These are phyloP conservation scores for Equus quagga DNA, from an alignment of 2,113 vertebrate genomes.

Conservation along the genomic window DNA sequence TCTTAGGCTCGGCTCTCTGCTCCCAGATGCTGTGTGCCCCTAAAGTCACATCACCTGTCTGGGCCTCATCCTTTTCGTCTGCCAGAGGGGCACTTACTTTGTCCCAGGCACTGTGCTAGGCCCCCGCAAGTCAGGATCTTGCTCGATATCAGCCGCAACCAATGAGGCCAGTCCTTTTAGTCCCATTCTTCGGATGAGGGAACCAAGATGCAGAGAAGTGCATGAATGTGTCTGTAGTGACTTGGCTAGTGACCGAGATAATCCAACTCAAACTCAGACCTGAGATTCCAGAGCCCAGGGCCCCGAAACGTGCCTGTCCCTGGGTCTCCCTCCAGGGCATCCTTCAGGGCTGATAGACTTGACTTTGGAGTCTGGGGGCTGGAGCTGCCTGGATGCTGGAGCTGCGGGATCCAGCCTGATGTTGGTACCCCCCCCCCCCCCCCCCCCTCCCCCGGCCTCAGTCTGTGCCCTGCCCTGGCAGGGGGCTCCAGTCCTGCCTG, in stretches of 20 bases:
- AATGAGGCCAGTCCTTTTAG: not conserved
- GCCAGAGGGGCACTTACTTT: not conserved
- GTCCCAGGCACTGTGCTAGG: no score
- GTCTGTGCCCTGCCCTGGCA: not conserved
- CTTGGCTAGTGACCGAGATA: not conserved
- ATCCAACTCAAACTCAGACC: not conserved
- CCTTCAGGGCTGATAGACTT: not conserved
- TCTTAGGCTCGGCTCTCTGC: not conserved
- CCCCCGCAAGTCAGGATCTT: not conserved
- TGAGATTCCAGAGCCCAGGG: not conserved
- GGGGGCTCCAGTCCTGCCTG: not conserved
- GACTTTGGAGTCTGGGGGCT: not conserved
- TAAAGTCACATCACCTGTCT: not conserved
- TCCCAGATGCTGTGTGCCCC: not conserved
- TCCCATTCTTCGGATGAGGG: not conserved
- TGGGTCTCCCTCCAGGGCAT: not conserved
- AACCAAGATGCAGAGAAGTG: not conserved
- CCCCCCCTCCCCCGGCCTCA: not conserved
- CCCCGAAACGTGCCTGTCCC: not conserved
- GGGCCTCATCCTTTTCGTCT: not conserved
- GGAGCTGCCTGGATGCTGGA: not conserved
- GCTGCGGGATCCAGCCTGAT: not conserved
- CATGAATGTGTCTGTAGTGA: accelerated
- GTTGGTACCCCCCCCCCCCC: no score
- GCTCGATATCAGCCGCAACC: not conserved